These are phyloP conservation scores for Huso huso DNA, from an alignment of 2,797 vertebrate genomes.

Conservation along the genomic window DNA sequence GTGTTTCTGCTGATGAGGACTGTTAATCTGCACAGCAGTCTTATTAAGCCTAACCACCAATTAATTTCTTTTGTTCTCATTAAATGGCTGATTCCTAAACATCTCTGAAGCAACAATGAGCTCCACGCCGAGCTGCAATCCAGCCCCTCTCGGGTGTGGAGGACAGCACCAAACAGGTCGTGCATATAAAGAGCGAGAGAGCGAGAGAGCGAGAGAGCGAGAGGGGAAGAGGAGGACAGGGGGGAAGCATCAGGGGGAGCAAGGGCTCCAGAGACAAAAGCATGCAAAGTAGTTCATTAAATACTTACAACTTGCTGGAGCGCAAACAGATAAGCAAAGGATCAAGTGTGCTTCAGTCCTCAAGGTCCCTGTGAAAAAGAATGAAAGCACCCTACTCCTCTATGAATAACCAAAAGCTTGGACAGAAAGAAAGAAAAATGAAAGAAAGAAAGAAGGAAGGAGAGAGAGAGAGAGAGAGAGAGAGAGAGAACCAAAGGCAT, in stretches of 20 bases:
- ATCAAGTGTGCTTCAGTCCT: constrained; percentile 38
- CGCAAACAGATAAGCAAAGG: constrained; percentile 24
- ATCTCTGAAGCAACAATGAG: constrained; percentile 58
- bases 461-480: constrained; percentile 26
- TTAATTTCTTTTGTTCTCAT: constrained; percentile 77
- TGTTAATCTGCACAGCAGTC: constrained; percentile 77
- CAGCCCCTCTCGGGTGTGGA: constrained; percentile 18
- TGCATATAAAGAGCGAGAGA: constrained; percentile 21
- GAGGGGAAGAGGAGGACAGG: background rate
- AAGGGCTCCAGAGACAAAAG: constrained; percentile 21
- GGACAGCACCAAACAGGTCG: constrained; percentile 27
- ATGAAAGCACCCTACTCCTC: constrained; percentile 5
- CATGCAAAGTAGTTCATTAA: constrained; percentile 47
- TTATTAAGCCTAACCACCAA: constrained; percentile 80
- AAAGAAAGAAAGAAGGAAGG: constrained; percentile 35
- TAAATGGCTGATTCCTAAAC: constrained; percentile 75
- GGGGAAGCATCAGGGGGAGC: background rate
- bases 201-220: background rate
- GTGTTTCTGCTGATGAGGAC: constrained; percentile 89
- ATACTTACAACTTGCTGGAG: constrained; percentile 35
- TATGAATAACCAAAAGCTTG: constrained; percentile 21
- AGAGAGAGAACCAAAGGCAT: constrained; percentile 31
- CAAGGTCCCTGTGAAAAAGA: constrained; percentile 39
- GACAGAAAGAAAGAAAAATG: constrained; percentile 20
- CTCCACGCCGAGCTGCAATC: constrained; percentile 30